Conservation (phyloP, 1,140 invertebrate species). For the Zaprionus tsacasi region DNA sequence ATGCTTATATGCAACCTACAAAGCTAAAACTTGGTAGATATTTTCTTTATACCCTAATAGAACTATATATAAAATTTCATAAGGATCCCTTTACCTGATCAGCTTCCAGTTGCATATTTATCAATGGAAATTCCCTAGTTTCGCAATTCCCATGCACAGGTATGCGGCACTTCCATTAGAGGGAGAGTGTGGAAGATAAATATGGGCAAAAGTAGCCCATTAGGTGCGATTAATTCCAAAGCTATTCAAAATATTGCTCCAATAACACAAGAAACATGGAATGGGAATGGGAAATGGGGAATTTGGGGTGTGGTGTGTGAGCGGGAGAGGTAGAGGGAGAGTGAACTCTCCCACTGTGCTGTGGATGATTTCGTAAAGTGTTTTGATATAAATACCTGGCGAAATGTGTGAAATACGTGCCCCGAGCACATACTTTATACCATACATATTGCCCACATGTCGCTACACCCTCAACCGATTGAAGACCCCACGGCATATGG, state of each 20-base stretch:
- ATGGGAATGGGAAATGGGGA: not conserved
- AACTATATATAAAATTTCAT: not conserved
- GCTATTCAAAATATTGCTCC: constrained; percentile 37
- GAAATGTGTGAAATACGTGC: constrained; percentile 34
- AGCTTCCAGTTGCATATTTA: not conserved
- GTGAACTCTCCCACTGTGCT: constrained; percentile 9
- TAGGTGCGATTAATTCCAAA: constrained; percentile 23
- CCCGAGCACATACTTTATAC: not conserved
- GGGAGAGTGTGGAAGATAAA: not conserved
- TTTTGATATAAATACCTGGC: constrained; percentile 50
- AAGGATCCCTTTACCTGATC: not conserved
- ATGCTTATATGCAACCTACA: not conserved
- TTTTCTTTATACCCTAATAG: not conserved
- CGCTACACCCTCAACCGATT: not conserved
- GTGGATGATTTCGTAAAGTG: constrained; percentile 39
- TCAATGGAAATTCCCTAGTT: not conserved
- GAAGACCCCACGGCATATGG: not conserved
- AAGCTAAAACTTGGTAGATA: not conserved
- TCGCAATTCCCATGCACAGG: not conserved
- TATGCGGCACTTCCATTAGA: constrained; percentile 16
- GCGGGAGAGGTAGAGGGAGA: not conserved
- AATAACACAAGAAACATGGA: constrained; percentile 9
- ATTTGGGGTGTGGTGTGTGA: not conserved
- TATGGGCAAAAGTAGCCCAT: not conserved
- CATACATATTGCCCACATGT: not conserved